Conservation (phyloP, 2,888 invertebrate genomes). For the Chymomyza caudatula region DNA sequence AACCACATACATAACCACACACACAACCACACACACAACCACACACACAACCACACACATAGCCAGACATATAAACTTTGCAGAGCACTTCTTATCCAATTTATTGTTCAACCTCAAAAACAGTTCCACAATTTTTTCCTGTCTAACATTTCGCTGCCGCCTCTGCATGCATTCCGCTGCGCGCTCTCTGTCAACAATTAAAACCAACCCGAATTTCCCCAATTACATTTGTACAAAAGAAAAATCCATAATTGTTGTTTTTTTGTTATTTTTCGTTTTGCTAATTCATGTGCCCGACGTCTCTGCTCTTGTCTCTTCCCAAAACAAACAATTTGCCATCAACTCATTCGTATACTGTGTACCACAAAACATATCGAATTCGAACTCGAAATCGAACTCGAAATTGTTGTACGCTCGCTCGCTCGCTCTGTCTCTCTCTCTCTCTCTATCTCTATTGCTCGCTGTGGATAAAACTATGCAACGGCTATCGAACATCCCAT, state of each 20-base stretch:
- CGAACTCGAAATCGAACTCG: conserved; percentile 42
- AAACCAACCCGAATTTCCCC: too few species aligned
- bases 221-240: conserved; percentile 33
- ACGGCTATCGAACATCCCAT: conserved; percentile 27
- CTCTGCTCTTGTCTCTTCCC: conserved; percentile 66
- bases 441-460: conserved; percentile 28
- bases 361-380: conserved; percentile 20
- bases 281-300: conserved; percentile 68
- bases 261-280: conserved; percentile 58
- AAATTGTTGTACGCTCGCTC: conserved; percentile 27
- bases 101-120: background rate
- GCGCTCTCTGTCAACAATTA: conserved; percentile 4
- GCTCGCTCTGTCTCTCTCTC: conserved; percentile 52
- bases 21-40: conserved; percentile 2
- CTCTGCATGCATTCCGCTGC: conserved; percentile 44
- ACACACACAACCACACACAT: conserved; percentile 1
- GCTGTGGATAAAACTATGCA: background rate
- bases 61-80: background rate
- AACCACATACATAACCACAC: background rate
- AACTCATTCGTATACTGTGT: conserved; percentile 29
- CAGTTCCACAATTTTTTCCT: background rate
- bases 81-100: background rate
- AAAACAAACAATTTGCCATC: conserved; percentile 3
- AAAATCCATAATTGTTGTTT: conserved; percentile 38
- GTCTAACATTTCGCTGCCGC: conserved; percentile 1